phyloP scores from a whole-genome alignment of 2,888 invertebrate species.

The Litoditis marina region DNA sequence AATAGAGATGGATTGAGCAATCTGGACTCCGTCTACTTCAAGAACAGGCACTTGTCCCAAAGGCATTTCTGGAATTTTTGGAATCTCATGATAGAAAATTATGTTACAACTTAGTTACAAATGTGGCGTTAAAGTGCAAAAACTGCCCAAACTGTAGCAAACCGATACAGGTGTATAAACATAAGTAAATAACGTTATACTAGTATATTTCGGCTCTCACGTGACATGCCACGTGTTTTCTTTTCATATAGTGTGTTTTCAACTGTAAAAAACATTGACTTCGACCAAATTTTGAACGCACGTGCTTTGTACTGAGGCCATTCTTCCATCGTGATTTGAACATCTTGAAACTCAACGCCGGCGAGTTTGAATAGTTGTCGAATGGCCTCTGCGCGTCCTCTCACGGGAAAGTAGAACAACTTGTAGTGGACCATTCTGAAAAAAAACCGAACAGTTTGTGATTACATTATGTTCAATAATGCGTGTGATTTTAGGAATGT shows the following conservation, averaged over 20 bases:
- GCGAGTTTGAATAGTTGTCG: conserved; percentile 46
- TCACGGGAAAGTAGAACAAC: conserved; percentile 46
- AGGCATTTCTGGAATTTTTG: conserved; percentile 46
- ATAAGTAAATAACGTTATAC: too few relatives aligned
- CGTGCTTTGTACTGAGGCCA: conserved; percentile 48
- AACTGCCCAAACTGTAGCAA: too few relatives aligned
- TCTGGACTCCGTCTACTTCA: conserved; percentile 54
- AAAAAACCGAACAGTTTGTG: too few relatives aligned
- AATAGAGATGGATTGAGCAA: conserved; percentile 51
- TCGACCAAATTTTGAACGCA: too few relatives aligned
- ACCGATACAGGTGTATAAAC: too few relatives aligned
- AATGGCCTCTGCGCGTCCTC: conserved; percentile 51
- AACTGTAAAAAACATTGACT: too few relatives aligned
- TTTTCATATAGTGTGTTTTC: too few relatives aligned
- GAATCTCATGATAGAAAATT: background rate
- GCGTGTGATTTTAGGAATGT: too few relatives aligned
- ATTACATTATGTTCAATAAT: too few relatives aligned
- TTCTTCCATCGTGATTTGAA: conserved; percentile 34
- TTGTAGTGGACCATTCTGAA: conserved; percentile 42
- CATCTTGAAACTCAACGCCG: conserved; percentile 42
- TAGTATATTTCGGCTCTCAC: too few relatives aligned
- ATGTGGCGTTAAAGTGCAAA: too few relatives aligned
- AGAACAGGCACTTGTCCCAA: conserved; percentile 57
- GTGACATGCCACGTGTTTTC: too few relatives aligned
- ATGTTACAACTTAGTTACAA: background rate